These are phyloP conservation scores for Sebastes vulpes DNA, from an alignment of 2,797 vertebrate species.

Conservation along the genomic window DNA sequence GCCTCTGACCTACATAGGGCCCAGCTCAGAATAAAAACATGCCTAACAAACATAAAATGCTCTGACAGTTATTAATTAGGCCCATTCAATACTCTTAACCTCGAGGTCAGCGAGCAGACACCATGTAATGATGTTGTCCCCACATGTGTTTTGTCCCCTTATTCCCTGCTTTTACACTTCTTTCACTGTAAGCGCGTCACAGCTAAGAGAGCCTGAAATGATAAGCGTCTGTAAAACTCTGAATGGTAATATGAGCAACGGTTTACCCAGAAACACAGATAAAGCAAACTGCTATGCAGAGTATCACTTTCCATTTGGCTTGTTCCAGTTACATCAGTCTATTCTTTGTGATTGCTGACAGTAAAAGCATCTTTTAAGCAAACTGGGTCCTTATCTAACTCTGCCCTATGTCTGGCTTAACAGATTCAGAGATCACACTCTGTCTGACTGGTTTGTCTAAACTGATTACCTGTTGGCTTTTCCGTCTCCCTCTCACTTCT, in stretches of 20 bases:
- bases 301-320: constrained; percentile 49
- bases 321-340: constrained; percentile 50
- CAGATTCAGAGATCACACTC: constrained; percentile 65
- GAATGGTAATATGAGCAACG: constrained; percentile 55
- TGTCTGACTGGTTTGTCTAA: constrained; percentile 68
- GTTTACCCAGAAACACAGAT: constrained; percentile 68
- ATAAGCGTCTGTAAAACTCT: constrained; percentile 41
- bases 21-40: constrained; percentile 66
- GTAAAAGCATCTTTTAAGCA: constrained; percentile 61
- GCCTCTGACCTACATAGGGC: constrained; percentile 81
- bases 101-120: constrained; percentile 82
- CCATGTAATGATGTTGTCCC: constrained; percentile 79
- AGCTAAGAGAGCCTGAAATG: constrained; percentile 49
- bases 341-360: constrained; percentile 50
- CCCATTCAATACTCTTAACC: constrained; percentile 83
- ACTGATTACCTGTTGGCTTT: constrained; percentile 86
- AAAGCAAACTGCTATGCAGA: constrained; percentile 39
- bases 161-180: constrained; percentile 26
- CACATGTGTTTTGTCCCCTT: constrained; percentile 58
- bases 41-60: constrained; percentile 74
- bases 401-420: constrained; percentile 32
- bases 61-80: constrained; percentile 86
- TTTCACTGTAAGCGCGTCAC: constrained; percentile 54
- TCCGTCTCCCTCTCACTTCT: constrained; percentile 79
- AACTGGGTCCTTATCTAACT: constrained; percentile 53